phyloP scores from a whole-genome alignment of 2,888 invertebrate genomes.

The Acleris sparsana region DNA sequence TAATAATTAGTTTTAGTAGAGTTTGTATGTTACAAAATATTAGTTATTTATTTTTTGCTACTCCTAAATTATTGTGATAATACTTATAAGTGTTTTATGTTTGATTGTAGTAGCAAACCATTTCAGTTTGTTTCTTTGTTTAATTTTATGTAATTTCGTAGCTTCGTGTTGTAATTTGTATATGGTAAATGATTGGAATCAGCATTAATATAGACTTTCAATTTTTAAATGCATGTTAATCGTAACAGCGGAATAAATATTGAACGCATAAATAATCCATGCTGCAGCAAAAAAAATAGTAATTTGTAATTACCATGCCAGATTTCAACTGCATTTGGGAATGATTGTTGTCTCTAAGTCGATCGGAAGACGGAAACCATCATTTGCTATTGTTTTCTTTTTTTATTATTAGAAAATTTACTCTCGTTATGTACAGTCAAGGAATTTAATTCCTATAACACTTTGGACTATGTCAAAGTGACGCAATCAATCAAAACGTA shows the following conservation, averaged over 20 bases:
- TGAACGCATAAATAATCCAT: background rate
- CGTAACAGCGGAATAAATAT: conserved; percentile 42
- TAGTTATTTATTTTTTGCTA: conserved; percentile 66
- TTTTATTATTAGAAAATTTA: conserved; percentile 44
- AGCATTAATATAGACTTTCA: conserved; percentile 55
- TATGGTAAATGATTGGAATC: conserved; percentile 49
- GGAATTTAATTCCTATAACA: no score
- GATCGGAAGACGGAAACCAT: conserved; percentile 44
- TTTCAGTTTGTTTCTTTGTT: conserved; percentile 47
- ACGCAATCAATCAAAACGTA: no score
- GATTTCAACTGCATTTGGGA: conserved; percentile 43
- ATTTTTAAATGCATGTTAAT: conserved; percentile 57
- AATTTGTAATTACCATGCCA: conserved; percentile 39
- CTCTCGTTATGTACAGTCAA: no score
- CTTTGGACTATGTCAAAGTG: no score
- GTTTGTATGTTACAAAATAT: conserved; percentile 51
- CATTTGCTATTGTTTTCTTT: conserved; percentile 28
- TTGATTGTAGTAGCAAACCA: conserved; percentile 58
- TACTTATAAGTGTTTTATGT: conserved; percentile 58
- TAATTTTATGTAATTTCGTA: conserved; percentile 48
- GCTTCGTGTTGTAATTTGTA: conserved; percentile 56
- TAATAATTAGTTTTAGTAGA: conserved; percentile 61
- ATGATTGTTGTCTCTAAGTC: conserved; percentile 42
- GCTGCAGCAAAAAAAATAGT: background rate
- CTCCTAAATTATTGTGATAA: conserved; percentile 56